phyloP scores from a whole-genome alignment of 2,888 invertebrate genomes.

The Andrena flavipes region DNA sequence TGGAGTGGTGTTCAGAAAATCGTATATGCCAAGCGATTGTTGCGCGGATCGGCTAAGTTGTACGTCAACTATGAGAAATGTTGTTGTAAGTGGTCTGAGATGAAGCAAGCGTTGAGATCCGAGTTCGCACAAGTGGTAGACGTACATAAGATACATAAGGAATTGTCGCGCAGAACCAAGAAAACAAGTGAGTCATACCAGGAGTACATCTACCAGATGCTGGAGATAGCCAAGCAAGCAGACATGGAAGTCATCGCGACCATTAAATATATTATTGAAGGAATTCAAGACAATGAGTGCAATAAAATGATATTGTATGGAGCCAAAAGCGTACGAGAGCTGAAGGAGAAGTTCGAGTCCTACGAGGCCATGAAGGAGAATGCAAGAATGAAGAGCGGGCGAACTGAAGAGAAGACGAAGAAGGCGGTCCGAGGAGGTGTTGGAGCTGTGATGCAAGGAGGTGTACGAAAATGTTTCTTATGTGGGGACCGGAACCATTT shows the following conservation, averaged over 20 bases:
- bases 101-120: neutral
- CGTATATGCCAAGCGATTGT: no score
- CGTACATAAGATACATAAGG: neutral
- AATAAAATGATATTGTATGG: slow-evolving; percentile 51
- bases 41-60: no score
- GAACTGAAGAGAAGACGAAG: slow-evolving; percentile 33
- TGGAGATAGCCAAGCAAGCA: slow-evolving; percentile 26
- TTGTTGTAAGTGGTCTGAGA: neutral
- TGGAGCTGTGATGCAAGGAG: neutral
- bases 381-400: slow-evolving; percentile 38
- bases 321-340: slow-evolving; percentile 40
- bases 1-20: no score
- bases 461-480: neutral
- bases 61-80: neutral
- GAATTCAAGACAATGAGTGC: slow-evolving; percentile 40
- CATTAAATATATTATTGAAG: slow-evolving; percentile 56
- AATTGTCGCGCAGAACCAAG: neutral
- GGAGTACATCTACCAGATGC: slow-evolving; percentile 15
- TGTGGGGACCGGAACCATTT: slow-evolving; percentile 15
- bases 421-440: neutral
- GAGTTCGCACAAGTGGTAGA: neutral
- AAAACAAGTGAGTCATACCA: slow-evolving; percentile 6
- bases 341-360: slow-evolving; percentile 47
- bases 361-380: slow-evolving; percentile 42
- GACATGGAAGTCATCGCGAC: slow-evolving; percentile 42